phyloP scores from a whole-genome alignment of 2,888 invertebrate species.

The Orthonevra nobilis region DNA sequence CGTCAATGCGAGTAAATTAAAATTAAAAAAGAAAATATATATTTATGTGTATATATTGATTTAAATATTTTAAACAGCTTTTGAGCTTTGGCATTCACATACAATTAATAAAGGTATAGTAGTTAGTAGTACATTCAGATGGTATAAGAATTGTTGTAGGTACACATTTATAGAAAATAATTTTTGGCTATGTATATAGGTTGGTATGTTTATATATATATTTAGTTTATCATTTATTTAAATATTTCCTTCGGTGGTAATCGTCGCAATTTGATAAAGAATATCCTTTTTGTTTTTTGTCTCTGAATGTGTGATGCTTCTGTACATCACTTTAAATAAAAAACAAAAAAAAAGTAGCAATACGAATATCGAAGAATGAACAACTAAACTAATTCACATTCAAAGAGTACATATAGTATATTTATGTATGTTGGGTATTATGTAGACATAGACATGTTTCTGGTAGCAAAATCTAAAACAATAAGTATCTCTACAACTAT shows the following conservation, averaged over 20 bases:
- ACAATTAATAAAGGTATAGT: conserved; percentile 14
- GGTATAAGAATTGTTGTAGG: conserved; percentile 36
- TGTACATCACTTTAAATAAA: conserved; percentile 1
- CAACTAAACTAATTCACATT: conserved; percentile 21
- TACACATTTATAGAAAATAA: conserved; percentile 42
- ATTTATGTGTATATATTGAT: conserved; percentile 10
- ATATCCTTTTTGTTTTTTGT: conserved; percentile 22
- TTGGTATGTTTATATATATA: conserved; percentile 22
- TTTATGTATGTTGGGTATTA: too few relatives aligned
- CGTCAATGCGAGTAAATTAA: conserved; percentile 36
- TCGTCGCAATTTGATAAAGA: conserved; percentile 66
- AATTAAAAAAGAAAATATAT: conserved; percentile 2
- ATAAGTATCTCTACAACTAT: conserved; percentile 21
- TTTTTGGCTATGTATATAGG: conserved; percentile 31
- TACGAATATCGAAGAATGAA: background rate
- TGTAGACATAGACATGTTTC: conserved; percentile 55
- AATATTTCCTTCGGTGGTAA: conserved; percentile 53
- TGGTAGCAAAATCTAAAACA: conserved; percentile 70
- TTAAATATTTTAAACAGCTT: conserved; percentile 14
- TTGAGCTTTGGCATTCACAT: conserved; percentile 32
- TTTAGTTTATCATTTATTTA: conserved; percentile 23
- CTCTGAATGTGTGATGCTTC: conserved; percentile 4
- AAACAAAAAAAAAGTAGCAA: background rate
- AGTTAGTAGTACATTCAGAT: conserved; percentile 34
- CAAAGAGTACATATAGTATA: conserved; percentile 1